Percentiles rank a stretch among this genome's conserved stretches.
Conservation (phyloP, 2,113 vertebrate genomes). For the Sprattus sprattus region DNA sequence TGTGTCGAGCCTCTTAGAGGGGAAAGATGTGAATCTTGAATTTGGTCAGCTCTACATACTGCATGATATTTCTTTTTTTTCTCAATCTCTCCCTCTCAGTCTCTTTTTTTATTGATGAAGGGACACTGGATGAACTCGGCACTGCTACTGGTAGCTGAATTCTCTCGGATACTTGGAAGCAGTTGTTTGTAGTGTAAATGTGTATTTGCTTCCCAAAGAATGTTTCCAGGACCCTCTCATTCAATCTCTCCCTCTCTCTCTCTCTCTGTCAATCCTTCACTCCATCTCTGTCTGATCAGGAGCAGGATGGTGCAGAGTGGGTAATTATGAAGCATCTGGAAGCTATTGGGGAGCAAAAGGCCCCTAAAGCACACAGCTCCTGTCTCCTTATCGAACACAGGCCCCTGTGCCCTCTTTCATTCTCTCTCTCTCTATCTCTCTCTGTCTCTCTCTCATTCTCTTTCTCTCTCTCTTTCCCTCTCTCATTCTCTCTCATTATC, state of each 20-base stretch:
- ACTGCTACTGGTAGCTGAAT: background rate
- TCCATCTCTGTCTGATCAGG: conserved; percentile 42
- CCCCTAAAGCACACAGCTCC: conserved; percentile 64
- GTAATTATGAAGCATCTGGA: conserved; percentile 94
- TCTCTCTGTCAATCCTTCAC: conserved; percentile 25
- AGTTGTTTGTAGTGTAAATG: background rate
- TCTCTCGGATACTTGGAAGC: background rate
- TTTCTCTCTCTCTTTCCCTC: background rate
- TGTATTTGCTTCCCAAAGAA: background rate
- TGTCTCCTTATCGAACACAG: conserved; percentile 69
- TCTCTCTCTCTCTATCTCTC: conserved; percentile 45
- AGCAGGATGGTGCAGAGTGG: conserved; percentile 60
- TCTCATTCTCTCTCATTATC: conserved; percentile 36
- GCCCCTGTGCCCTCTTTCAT: conserved; percentile 58
- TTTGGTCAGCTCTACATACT: background rate
- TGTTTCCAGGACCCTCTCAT: background rate
- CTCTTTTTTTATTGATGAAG: background rate
- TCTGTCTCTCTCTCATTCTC: background rate
- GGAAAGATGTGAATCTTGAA: background rate
- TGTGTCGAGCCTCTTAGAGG: background rate
- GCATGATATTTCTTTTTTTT: background rate
- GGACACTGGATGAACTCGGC: background rate
- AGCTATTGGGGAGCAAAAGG: conserved; percentile 82
- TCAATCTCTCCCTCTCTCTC: background rate
- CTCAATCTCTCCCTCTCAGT: background rate